Evolutionary conservation across 2,888 invertebrate genomes (phyloP).

Genomic region (Amiota mariae): DNA sequence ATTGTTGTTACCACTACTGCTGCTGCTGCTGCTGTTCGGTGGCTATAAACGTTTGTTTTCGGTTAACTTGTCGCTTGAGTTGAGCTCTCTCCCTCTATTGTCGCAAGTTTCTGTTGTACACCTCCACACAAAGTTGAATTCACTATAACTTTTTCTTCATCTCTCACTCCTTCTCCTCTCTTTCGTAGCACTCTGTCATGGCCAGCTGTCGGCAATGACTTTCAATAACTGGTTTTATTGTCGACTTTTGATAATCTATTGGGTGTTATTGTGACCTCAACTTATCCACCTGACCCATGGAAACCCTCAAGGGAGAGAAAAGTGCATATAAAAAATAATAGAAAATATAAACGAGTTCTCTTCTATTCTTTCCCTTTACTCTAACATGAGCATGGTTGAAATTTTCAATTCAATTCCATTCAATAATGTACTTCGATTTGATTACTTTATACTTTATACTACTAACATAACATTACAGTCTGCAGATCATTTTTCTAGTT

Average conservation of each 20-base stretch:
- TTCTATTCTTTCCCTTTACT: background rate
- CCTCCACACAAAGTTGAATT: background rate
- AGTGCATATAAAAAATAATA: background rate
- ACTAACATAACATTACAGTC: background rate
- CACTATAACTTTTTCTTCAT: no score
- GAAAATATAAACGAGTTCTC: conserved; percentile 9
- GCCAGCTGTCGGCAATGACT: conserved; percentile 25
- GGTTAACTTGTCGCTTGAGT: conserved; percentile 5
- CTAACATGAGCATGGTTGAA: background rate
- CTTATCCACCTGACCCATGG: background rate
- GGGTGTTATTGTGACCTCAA: conserved; percentile 16
- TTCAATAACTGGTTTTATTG: conserved; percentile 29
- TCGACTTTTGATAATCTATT: conserved; percentile 31
- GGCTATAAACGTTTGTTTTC: conserved; percentile 16
- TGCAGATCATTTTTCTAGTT: conserved; percentile 24
- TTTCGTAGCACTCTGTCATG: background rate
- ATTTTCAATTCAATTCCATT: conserved; percentile 1
- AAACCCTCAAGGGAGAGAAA: background rate
- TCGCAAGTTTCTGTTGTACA: no score
- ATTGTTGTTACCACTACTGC: background rate
- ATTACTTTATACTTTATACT: background rate
- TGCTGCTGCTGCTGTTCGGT: background rate
- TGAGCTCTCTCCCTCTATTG: background rate
- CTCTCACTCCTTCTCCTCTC: background rate
- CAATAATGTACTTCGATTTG: conserved; percentile 15